Base-by-base conservation (phyloP, 2,113 vertebrate genomes). In the Hippocampus zosterae region DNA sequence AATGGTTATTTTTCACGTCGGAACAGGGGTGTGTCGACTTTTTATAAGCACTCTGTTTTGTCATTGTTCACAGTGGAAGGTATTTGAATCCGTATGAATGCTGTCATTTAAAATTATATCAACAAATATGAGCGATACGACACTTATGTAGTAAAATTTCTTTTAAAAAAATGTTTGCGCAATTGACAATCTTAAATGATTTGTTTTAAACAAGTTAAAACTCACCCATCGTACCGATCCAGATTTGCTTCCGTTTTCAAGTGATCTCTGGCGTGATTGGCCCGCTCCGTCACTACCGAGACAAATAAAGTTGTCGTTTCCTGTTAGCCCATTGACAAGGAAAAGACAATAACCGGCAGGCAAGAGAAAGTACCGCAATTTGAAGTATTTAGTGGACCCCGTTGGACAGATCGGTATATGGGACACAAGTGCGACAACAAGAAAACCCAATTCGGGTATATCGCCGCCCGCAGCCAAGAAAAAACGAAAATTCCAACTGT, bases 161-260 rank as follows among this genome's bases (percentile, higher is more conserved):
- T 9, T 23, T 21, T 5, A 0, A 6, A 37, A n/a, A 56, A 1
- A 56, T 16, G 4, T 33, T 33, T 0, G 13, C 6, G 3, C 16
- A 2, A 50, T 18, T 50, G 16, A 33, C 29, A 33, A 33, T 37
- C 33, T 37, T 33, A 33, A 33, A 33, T 33, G 33, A 33, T 33
- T n/a, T 6, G 2, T 4, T 9, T 27, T 15, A 23, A 27, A 25
- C 55, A 23, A 12, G 23, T 57, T 27, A 18, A 60, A 60, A 93
- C 96, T 94, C 88, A 99, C 96, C 97, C 97, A 7, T 98, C 95
- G 15, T 96, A 99, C 81, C 93, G 92, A 71, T 94, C 91, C 21
- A 95, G 72, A 85, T 93, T 89, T 70, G 92, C 93, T 85, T 97
- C 95, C 0, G 90, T 89, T 76, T 79, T 89, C 74, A 99, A 87